Evolutionary conservation across 2,888 invertebrate genomes (phyloP).

Genomic region (Penaeus monodon): DNA sequence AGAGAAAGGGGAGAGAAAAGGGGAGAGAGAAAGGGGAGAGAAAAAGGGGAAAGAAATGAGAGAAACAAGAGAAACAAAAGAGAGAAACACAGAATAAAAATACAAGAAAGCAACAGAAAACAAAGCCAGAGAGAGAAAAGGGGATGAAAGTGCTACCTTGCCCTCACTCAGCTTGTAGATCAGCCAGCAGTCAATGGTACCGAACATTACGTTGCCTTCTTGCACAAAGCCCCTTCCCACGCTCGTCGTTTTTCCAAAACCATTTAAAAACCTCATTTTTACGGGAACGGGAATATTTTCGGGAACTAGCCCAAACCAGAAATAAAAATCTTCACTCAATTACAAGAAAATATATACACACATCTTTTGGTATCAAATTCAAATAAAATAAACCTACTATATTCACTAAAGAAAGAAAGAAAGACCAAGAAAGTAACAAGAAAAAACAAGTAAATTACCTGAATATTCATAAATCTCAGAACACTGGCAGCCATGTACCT

Average conservation of each 20-base stretch:
- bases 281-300: constrained; percentile 41
- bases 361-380: background rate
- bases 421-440: no score
- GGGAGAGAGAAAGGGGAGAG: no score
- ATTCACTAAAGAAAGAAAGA: background rate
- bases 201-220: constrained; percentile 72
- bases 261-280: constrained; percentile 76
- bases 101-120: no score
- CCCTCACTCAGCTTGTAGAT: constrained; percentile 72
- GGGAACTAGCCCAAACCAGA: no score
- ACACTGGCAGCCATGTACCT: constrained; percentile 88
- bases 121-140: no score
- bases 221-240: constrained; percentile 76
- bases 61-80: no score
- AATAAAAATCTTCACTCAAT: no score
- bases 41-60: no score
- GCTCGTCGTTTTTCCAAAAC: constrained; percentile 80
- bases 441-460: constrained; percentile 74
- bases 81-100: no score
- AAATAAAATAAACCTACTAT: no score
- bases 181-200: constrained; percentile 94
- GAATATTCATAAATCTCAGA: constrained; percentile 85
- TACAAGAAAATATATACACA: background rate
- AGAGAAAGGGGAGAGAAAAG: no score
- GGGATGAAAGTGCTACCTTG: constrained; percentile 36